These are phyloP conservation scores for Mustelus asterias DNA, from an alignment of 2,113 vertebrate genomes.

Conservation along the genomic window DNA sequence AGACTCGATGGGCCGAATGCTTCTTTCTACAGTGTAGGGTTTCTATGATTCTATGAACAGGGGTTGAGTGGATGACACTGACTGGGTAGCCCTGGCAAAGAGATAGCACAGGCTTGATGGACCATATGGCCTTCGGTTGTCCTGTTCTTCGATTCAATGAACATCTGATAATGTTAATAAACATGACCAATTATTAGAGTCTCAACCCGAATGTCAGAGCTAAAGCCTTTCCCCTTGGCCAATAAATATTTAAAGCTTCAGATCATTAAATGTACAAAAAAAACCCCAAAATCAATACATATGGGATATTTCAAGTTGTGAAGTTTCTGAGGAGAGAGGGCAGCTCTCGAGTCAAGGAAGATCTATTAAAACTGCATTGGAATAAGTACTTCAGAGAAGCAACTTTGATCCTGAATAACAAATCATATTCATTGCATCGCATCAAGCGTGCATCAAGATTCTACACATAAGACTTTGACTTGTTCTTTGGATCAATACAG, in stretches of 20 bases:
- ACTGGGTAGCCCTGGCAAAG: background rate
- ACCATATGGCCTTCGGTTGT: background rate
- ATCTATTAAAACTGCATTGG: slow-evolving; percentile 20
- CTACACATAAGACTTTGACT: background rate
- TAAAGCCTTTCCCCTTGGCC: slow-evolving; percentile 1
- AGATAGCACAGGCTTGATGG: background rate
- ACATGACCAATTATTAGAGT: background rate
- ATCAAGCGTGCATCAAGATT: background rate
- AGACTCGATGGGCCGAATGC: too few relatives aligned
- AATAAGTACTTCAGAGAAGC: background rate
- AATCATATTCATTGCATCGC: background rate
- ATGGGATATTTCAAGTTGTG: background rate
- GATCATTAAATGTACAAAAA: slow-evolving; percentile 7
- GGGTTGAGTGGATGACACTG: background rate
- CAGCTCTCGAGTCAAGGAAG: background rate
- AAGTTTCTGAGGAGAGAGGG: background rate
- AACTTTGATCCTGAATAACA: background rate
- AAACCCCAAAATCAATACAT: background rate
- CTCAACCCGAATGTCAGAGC: background rate
- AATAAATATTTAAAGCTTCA: slow-evolving; percentile 1
- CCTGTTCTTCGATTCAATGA: background rate
- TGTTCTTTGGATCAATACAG: background rate
- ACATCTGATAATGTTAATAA: background rate
- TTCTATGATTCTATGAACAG: too few relatives aligned
- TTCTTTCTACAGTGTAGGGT: too few relatives aligned